These are phyloP conservation scores for Tonatia bakeri DNA, from an alignment of 2,113 vertebrate species.

Conservation along the genomic window DNA sequence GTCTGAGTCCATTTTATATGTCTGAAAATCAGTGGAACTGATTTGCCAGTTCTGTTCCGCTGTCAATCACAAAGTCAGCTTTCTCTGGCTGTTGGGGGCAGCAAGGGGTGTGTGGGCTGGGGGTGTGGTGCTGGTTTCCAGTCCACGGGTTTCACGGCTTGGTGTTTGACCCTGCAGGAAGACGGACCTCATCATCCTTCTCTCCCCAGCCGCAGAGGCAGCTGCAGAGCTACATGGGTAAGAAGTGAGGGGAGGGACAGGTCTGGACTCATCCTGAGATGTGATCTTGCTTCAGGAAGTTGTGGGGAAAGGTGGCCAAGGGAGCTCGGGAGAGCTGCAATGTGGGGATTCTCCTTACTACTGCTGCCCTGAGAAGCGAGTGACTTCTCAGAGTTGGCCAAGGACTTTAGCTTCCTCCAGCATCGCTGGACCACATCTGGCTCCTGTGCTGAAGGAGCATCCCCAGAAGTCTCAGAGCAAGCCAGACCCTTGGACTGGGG, in stretches of 20 bases:
- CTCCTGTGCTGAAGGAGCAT: background rate
- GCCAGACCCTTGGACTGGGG: background rate
- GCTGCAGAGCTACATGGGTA: slow-evolving; percentile 18
- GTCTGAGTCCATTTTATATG: background rate
- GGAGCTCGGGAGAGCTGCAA: background rate
- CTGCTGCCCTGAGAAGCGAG: background rate
- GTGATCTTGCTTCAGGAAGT: background rate
- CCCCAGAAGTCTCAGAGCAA: background rate
- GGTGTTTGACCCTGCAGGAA: slow-evolving; percentile 48
- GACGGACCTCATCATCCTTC: slow-evolving; percentile 39
- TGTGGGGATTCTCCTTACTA: background rate
- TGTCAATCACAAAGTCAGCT: background rate
- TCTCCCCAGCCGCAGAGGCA: background rate
- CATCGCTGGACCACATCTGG: background rate
- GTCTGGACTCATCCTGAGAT: background rate
- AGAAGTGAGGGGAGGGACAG: background rate
- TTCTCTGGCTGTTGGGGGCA: background rate
- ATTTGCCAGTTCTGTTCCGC: background rate
- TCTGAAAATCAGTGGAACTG: no score
- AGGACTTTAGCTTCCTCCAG: background rate
- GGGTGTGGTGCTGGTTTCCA: background rate
- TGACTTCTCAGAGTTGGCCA: background rate
- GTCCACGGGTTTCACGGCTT: background rate
- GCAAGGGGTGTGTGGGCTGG: background rate
- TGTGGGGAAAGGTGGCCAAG: background rate